These are phyloP conservation scores for Hesperophylax magnus DNA, from an alignment of 1,140 invertebrate species.

Conservation along the genomic window DNA sequence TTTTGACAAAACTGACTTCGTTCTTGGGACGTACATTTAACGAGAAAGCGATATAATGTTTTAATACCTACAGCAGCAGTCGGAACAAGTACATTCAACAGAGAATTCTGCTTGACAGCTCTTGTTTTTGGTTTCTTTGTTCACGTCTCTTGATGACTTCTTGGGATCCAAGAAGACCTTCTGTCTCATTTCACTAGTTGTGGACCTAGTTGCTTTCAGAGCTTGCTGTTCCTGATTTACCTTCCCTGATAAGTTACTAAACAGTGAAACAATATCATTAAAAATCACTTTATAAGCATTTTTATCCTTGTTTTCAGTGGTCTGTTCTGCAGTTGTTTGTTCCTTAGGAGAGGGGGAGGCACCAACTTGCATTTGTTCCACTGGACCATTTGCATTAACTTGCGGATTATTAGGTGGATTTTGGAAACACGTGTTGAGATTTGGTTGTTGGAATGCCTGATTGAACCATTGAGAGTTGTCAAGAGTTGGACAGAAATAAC, in stretches of 20 bases:
- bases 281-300: constrained; percentile 44
- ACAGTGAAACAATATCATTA: constrained; percentile 47
- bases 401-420: neutral
- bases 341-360: neutral
- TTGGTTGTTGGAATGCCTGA: neutral
- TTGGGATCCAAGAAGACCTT: neutral
- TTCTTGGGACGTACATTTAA: too few relatives aligned
- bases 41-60: neutral
- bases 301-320: constrained; percentile 40
- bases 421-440: neutral
- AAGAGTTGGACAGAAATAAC: constrained; percentile 62
- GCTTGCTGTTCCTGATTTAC: constrained; percentile 29
- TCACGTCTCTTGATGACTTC: neutral
- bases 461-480: constrained; percentile 49
- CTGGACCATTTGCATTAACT: neutral
- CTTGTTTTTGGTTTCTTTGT: constrained; percentile 6
- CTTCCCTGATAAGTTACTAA: constrained; percentile 45
- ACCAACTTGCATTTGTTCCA: constrained; percentile 20
- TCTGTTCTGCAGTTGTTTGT: neutral
- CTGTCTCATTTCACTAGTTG: neutral
- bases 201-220: neutral
- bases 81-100: neutral
- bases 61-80: neutral
- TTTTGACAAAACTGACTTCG: neutral
- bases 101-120: neutral